Evolutionary conservation across 2,888 invertebrate species (phyloP), one percentile per base, ranked within the genome.

Genomic region (Galerucella nymphaeae): DNA sequence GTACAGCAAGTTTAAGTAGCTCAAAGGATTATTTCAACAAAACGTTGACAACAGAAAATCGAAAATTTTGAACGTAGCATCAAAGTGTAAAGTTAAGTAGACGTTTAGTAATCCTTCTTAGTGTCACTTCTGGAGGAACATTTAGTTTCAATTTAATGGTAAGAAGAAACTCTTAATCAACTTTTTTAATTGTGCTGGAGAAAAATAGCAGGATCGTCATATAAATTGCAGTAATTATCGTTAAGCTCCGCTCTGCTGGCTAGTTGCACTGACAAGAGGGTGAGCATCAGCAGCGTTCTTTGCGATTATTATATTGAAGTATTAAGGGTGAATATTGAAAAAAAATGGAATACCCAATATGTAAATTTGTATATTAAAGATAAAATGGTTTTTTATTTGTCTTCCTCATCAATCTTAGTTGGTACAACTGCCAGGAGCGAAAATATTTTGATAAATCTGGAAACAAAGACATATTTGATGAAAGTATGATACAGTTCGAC

Each of bases 161-260:
- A 59, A 67, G 50, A 67, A 67, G 38, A 70, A 65, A 64, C 64
- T 82, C 38, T 78, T 88, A 58, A 88, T 87, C 70, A 83, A 66
- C 65, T 65, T 74, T 50, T 75, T 74, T 75, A 73, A 78, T 71
- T 63, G 75, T 70, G 8, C 74, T 72, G 73, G 75, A 79, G 74
- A 73, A 76, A 61, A 81, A 77, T 67, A 78, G 75, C 61, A 79
- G 23, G 13, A 78, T 78, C 42, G 76, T 71, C 70, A 80, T 79
- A 71, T 80, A 82, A 23, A 76, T 64, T 41, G 79, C 69, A 74
- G 81, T 80, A 61, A 82, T 75, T 68, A 82, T 70, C 71, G 80
- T 81, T 18, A 80, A 66, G 23, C 79, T 61, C 57, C n/a, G n/a
- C n/a, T 77, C 78, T 41, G 61, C 41, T 61, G 61, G 61, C 66